Base-by-base conservation (phyloP, 2,888 invertebrate genomes). In the Tiphia femorata region DNA sequence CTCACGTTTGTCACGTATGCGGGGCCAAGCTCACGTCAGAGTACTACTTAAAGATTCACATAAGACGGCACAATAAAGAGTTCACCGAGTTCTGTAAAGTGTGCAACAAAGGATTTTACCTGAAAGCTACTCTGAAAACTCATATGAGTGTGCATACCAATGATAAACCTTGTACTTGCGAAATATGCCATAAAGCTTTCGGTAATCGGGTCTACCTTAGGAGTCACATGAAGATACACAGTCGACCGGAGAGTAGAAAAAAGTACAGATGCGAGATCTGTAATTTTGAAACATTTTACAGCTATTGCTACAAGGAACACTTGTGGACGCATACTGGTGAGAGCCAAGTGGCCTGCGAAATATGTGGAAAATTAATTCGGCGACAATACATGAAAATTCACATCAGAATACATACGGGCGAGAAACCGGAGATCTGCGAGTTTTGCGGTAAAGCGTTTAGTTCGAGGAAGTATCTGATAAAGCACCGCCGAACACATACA, bases 1-100 rank as follows among this genome's bases (percentile, higher is more conserved):
- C 86, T 10, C 87, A 87, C 54, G 83, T 88, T 0, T 89, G 90
- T 62, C 84, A 87, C 0, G 83, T 87, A 0, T 90, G 90, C 62
- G 87, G 88, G 0, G 87, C 87, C 67, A 87, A 87, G 67, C 87
- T 89, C 66, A 85, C 87, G 0, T 88, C 88, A 37, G 87, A 87
- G 62, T 88, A 88, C 56, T 88, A 89, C 62, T 74, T 90, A 56
- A 88, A 87, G 37, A 85, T 86, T 0, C 90, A 91, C 68, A 78
- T 85, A 0, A 82, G 86, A 1, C 83, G 88, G n/a, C 90, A 90
- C 72, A 85, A 86, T 0, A 85, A 86, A 6, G 86, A 86, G 14
- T 88, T 86, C 61, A 77, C 76, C n/a, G 75, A 78, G 23, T 75
- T 74, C 25, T 84, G 84, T 53, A 33, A 74, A 6, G 61, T 79